Percentiles rank a stretch among this genome's conserved stretches.
phyloP scores from a whole-genome alignment of 2,888 invertebrate species.

The Stenichneumon culpator region DNA sequence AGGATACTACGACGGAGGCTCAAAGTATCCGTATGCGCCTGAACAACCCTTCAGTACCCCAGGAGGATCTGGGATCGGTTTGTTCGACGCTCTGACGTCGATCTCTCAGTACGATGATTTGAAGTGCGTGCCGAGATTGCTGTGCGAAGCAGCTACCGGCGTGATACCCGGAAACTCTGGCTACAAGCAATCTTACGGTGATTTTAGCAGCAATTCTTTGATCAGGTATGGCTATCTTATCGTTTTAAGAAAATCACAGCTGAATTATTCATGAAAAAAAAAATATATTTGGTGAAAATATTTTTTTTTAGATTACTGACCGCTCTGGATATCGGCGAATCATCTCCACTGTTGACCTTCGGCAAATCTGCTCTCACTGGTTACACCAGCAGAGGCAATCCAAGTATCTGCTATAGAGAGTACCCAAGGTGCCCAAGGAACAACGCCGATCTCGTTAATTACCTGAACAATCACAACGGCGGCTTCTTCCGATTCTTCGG shows the following conservation, averaged over 20 bases:
- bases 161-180: constrained; percentile 76
- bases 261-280: constrained; percentile 26
- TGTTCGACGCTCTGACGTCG: constrained; percentile 86
- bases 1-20: constrained; percentile 59
- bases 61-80: constrained; percentile 71
- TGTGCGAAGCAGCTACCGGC: constrained; percentile 90
- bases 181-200: constrained; percentile 66
- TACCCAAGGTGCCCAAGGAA: constrained; percentile 92
- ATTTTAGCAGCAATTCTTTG: constrained; percentile 84
- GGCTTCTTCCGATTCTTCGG: constrained; percentile 93
- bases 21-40: constrained; percentile 56
- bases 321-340: constrained; percentile 84
- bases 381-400: constrained; percentile 88
- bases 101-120: constrained; percentile 91
- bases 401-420: constrained; percentile 88
- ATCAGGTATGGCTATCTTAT: constrained; percentile 85
- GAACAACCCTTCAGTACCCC: constrained; percentile 59
- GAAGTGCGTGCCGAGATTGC: constrained; percentile 92
- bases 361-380: constrained; percentile 92
- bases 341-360: constrained; percentile 90
- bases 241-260: constrained; percentile 46
- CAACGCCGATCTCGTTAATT: constrained; percentile 90
- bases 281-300: background rate
- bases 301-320: constrained; percentile 86
- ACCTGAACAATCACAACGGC: constrained; percentile 94